Conservation (phyloP, 2,888 invertebrate species). For the Notodonta ziczac region DNA sequence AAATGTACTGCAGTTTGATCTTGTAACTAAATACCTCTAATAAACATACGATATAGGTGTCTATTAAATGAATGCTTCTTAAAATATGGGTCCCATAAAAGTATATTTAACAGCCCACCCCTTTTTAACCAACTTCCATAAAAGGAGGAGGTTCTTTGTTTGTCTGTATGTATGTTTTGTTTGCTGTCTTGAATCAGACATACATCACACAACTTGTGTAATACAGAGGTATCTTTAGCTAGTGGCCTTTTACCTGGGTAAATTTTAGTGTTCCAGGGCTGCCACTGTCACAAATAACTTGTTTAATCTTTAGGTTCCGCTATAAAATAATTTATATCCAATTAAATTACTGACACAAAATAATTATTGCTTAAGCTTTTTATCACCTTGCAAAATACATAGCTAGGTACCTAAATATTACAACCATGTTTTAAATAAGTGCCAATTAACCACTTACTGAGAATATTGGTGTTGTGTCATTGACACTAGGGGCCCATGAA, state of each 20-base stretch:
- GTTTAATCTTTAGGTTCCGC: background rate
- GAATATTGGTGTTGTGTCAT: constrained; percentile 9
- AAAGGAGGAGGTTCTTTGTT: no score
- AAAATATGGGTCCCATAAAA: no score
- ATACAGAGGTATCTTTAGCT: background rate
- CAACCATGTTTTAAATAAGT: background rate
- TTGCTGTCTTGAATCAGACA: no score
- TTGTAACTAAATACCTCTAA: no score
- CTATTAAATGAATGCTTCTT: no score
- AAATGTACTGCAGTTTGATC: background rate
- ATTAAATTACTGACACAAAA: constrained; percentile 10
- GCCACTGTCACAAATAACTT: background rate
- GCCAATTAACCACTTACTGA: constrained; percentile 2
- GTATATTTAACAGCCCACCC: no score
- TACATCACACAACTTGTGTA: no score
- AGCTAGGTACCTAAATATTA: constrained; percentile 1
- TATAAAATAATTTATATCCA: constrained; percentile 4
- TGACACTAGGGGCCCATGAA: constrained; percentile 18
- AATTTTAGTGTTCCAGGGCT: no score
- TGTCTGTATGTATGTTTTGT: no score
- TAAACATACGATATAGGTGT: no score
- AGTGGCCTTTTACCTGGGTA: no score
- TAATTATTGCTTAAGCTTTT: background rate
- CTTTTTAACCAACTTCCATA: no score
- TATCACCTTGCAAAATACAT: constrained; percentile 5